Base-by-base conservation (phyloP, 2,888 invertebrate genomes). In the Ophioninae sp. region DNA sequence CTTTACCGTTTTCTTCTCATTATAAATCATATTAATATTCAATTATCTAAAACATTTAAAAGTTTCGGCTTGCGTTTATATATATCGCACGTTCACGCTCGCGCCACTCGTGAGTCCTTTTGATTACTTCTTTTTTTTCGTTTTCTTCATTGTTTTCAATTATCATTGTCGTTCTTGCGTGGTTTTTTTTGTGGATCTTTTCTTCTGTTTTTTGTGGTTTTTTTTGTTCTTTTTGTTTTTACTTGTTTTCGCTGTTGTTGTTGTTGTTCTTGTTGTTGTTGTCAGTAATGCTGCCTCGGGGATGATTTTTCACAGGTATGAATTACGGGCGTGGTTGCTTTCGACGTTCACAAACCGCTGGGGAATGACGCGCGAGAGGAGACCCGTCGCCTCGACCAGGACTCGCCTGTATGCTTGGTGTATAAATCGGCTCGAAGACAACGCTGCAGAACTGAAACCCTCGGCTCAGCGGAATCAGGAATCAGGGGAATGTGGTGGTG, bases 21-120 rank as follows among this genome's bases (percentile, higher is more conserved):
- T n/a, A 87, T 87, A 91, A 91, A 90, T 91, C 89, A 91, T 90
- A 89, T 90, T 87, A 88, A 91, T 90, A 91, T 91, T 91, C 87
- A 92, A 91, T 92, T 91, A 90, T 88, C 91, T 92, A 92, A 91
- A 91, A 89, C 88, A 89, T 91, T 89, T 89, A 90, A 92, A 91
- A 92, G 90, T 89, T 89, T 89, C 90, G 88, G 81, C 89, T 88
- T 85, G 86, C 88, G 89, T 85, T 87, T n/a, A n/a, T n/a, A 88
- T 89, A 76, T 87, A 87, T 86, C 82, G 81, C 83, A 82, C 82
- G 76, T 70, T 81, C 67, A 84, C 85, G 82, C 77, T 80, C 85
- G 81, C 85, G 81, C 82, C 85, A 82, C 82, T 86, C 86, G 77
- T 81, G 79, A 82, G 81, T 85, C 85, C 79, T 85, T 85, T 82